A percentile compares a stretch with the other conserved stretches of the same genome.
Conservation (phyloP, 1,140 invertebrate species). For the Cotesia chilonis region DNA sequence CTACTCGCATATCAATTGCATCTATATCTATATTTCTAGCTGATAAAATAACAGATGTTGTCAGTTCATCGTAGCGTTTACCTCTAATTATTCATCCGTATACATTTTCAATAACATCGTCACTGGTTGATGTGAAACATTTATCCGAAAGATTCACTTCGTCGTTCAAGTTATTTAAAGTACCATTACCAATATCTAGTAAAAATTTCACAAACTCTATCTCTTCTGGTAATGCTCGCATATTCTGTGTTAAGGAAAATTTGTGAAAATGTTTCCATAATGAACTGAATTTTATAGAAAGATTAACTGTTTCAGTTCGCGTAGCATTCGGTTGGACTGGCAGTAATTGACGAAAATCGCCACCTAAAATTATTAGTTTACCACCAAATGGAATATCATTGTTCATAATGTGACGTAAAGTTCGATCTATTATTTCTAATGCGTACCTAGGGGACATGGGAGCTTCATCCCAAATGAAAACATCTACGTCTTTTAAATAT, state of each 20-base stretch:
- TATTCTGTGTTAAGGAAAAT: too few relatives aligned
- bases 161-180: slow-evolving; percentile 10
- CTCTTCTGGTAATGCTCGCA: background rate
- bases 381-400: too few relatives aligned
- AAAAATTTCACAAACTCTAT: slow-evolving; percentile 38
- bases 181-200: slow-evolving; percentile 37
- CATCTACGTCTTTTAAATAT: slow-evolving; percentile 22
- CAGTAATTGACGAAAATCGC: too few relatives aligned
- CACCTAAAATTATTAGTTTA: too few relatives aligned
- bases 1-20: slow-evolving; percentile 32
- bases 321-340: slow-evolving; percentile 10
- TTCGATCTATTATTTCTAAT: too few relatives aligned
- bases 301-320: slow-evolving; percentile 32
- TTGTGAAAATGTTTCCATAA: slow-evolving; percentile 22
- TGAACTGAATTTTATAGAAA: slow-evolving; percentile 36
- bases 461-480: too few relatives aligned
- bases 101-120: slow-evolving; percentile 24
- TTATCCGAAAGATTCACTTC: slow-evolving; percentile 22
- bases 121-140: slow-evolving; percentile 9
- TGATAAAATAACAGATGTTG: background rate
- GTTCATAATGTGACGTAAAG: too few relatives aligned
- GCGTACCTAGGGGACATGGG: too few relatives aligned
- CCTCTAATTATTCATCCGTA: slow-evolving; percentile 25
- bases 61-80: slow-evolving; percentile 24
- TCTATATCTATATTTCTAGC: slow-evolving; percentile 35